Base-by-base conservation (phyloP, 1,140 invertebrate species). In the Adelges cooleyi region DNA sequence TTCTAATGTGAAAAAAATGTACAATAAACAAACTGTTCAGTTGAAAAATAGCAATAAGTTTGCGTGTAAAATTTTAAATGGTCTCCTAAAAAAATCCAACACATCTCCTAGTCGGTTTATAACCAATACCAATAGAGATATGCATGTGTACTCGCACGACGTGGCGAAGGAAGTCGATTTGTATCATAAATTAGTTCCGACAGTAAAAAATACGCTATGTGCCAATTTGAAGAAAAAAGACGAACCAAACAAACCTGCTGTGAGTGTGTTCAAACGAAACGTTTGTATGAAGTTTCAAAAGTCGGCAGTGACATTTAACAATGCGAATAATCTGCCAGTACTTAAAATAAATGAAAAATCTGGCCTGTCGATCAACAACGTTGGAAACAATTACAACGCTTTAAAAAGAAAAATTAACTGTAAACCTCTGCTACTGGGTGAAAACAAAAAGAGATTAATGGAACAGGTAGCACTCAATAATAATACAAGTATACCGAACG, bases 181-280 rank as follows among this genome's bases (percentile, higher is more conserved):
- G 20, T 42, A 62, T 20, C 1, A 22, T 15, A 62, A 48, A 33
- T 62, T 62, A 22, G 18, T 22, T 33, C 42, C 56, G 10, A 29
- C 25, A 15, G 25, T 62, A 0, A 13, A 22, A 48, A 62, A 62
- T 62, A 46, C 44, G 4, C 29, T 62, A 8, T 48, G 56, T 33
- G 42, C 25, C 9, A 48, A 29, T n/a, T 33, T 62, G 20, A 62
- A 22, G 4, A 48, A 15, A 5, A 23, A 33, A 23, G 11, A 20
- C 27, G n/a, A 8, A 15, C 18, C 20, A 29, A 1, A 15, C 9
- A n/a, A n/a, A n/a, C n/a, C n/a, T n/a, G 29, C 25, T 18, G 27
- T 59, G 11, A 59, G 44, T 22, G 42, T 62, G 18, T 62, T n/a
- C n/a, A 62, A 48, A 62, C 56, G 46, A 62, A 48, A 48, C 15